These are phyloP conservation scores for Hippocampus guttulatus DNA, from an alignment of 2,113 vertebrate genomes.

Conservation along the genomic window DNA sequence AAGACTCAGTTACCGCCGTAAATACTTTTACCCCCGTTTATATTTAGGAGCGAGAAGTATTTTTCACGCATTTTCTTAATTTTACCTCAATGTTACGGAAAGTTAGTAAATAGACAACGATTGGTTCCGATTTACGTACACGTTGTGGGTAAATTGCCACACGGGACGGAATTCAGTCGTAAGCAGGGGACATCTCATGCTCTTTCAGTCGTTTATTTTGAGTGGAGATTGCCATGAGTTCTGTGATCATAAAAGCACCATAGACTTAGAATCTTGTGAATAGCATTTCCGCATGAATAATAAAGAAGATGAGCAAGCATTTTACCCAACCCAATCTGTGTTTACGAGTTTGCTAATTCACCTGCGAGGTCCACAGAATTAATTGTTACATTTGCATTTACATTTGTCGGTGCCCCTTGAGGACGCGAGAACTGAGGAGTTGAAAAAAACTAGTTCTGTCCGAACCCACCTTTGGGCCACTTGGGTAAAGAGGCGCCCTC, in stretches of 20 bases:
- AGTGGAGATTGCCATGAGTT: not conserved
- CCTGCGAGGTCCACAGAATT: not conserved
- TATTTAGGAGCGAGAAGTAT: not conserved
- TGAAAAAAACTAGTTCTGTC: slow-evolving; percentile 30
- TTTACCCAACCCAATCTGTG: not conserved
- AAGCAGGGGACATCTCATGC: not conserved
- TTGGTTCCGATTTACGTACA: not conserved
- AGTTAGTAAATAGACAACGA: not conserved
- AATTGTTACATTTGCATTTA: not conserved
- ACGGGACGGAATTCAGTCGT: not conserved
- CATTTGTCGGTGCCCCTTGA: not conserved
- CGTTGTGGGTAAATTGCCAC: not conserved
- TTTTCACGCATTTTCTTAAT: not conserved
- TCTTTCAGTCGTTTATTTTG: not conserved
- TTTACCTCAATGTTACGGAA: too few relatives aligned
- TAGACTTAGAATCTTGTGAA: not conserved
- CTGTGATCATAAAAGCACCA: not conserved
- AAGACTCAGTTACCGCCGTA: not conserved
- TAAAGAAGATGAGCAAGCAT: not conserved
- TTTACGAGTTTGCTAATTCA: not conserved
- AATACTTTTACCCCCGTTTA: not conserved
- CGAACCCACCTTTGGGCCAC: slow-evolving; percentile 5
- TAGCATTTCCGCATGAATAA: not conserved
- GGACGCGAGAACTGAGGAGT: not conserved
- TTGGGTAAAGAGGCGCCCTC: slow-evolving; percentile 23